Conservation (phyloP, 2,888 invertebrate species). For the Apamea anceps region DNA sequence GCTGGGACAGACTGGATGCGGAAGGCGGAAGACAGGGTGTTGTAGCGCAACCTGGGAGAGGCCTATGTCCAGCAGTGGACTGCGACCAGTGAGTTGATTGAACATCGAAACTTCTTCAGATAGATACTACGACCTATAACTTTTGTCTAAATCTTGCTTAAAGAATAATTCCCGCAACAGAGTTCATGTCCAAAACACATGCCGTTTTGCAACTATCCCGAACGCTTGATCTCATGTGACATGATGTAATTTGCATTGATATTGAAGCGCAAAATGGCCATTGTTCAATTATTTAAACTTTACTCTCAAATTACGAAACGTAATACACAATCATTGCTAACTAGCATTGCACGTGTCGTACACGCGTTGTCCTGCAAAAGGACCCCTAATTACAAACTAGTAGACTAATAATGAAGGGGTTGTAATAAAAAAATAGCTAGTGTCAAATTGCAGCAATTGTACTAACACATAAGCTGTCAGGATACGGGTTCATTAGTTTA, state of each 20-base stretch:
- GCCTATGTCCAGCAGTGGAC: no score
- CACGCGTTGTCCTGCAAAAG: constrained; percentile 65
- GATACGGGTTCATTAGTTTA: neutral
- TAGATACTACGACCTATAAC: neutral
- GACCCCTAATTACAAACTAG: constrained; percentile 56
- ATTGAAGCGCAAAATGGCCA: neutral
- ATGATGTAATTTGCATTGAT: constrained; percentile 9
- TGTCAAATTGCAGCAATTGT: constrained; percentile 38
- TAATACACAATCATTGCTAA: constrained; percentile 63
- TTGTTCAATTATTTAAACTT: constrained; percentile 42
- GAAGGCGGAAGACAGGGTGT: no score
- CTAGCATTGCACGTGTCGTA: constrained; percentile 66
- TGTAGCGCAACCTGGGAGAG: no score
- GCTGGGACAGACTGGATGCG: no score
- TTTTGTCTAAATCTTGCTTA: neutral
- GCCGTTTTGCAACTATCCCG: neutral
- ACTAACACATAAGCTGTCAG: neutral
- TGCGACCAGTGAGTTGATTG: no score
- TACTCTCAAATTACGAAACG: constrained; percentile 39
- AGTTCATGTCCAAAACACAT: neutral
- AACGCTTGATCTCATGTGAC: neutral
- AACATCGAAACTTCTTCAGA: neutral
- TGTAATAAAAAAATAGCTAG: constrained; percentile 28
- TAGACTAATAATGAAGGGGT: constrained; percentile 48
- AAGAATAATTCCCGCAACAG: neutral